Evolutionary conservation across 2,888 invertebrate genomes (phyloP).

Genomic region (Trypoxylon attenuatum): DNA sequence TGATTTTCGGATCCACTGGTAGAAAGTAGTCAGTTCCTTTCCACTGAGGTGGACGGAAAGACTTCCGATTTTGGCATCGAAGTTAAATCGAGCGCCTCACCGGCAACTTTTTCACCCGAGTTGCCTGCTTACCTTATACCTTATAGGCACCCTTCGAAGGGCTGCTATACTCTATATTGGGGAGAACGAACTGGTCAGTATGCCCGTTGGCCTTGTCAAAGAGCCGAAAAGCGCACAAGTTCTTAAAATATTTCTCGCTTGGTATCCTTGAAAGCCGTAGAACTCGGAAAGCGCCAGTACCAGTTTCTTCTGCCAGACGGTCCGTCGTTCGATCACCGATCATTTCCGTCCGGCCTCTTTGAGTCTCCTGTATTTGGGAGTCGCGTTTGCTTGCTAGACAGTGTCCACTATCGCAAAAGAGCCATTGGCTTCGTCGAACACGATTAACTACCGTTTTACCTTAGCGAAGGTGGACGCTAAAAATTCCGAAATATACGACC

Average conservation of each 20-base stretch:
- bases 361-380: neutral
- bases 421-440: neutral
- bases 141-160: neutral
- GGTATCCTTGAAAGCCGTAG: neutral
- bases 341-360: constrained; percentile 15
- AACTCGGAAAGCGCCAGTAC: neutral
- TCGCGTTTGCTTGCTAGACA: neutral
- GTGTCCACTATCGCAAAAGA: neutral
- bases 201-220: constrained; percentile 19
- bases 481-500: constrained; percentile 52
- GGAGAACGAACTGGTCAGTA: constrained; percentile 11
- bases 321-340: constrained; percentile 11
- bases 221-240: constrained; percentile 21
- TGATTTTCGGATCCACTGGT: constrained; percentile 51
- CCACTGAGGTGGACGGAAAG: constrained; percentile 25
- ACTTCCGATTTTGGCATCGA: constrained; percentile 51
- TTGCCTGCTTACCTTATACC: constrained; percentile 26
- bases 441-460: neutral
- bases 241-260: constrained; percentile 19
- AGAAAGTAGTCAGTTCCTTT: no score
- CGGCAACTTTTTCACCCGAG: constrained; percentile 55
- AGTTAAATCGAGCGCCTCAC: constrained; percentile 58
- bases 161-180: neutral
- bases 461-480: constrained; percentile 10
- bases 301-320: neutral